Base-by-base conservation (phyloP, 1,140 invertebrate genomes). In the Pseudomyrmex gracilis region DNA sequence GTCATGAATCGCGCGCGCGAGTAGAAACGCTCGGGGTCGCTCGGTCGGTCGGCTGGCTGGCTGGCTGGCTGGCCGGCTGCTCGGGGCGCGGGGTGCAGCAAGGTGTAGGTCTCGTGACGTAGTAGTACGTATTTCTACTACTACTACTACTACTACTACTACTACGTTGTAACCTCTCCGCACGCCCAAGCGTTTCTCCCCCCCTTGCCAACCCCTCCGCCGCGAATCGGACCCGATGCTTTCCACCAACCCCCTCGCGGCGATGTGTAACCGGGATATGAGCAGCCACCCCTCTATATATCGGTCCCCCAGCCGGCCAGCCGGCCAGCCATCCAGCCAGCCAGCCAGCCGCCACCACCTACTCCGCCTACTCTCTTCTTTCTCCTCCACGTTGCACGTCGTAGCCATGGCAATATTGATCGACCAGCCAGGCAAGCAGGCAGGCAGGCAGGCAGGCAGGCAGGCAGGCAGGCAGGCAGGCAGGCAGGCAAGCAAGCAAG, bases 371-470 rank as follows among this genome's bases (percentile, higher is more conserved):
- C 85, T 87, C 85, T 87, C 84, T 87, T 89, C 82, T 89, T 84
- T 87, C 85, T 87, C 85, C 86, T 84, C 86, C 87, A 87, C 88
- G 83, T 90, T 85, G 84, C 86, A 84, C 86, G 73, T 87, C 89
- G 89, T 92, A 91, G 91, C 87, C 91, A 91, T 91, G 90, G 90
- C 90, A 92, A 93, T 91, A 92, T 92, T 92, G 91, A 92, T 92
- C 92, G 88, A 84, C 68, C 82, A 70, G 85, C 89, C 82, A 77
- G 87, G 85, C 82, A 76, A 77, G 85, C 88, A 71, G 73, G 66
- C 82, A 73, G 80, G 85, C 88, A 76, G 71, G 85, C 64, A 71
- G 43, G 71, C 84, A 45, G 10, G 66, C 73, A 22, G 10, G 64
- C 73, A 47, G 2, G 67, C 71, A 66, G 17, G 76, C 85, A 57